phyloP scores from a whole-genome alignment of 2,888 invertebrate species.

The Emmelina monodactyla region DNA sequence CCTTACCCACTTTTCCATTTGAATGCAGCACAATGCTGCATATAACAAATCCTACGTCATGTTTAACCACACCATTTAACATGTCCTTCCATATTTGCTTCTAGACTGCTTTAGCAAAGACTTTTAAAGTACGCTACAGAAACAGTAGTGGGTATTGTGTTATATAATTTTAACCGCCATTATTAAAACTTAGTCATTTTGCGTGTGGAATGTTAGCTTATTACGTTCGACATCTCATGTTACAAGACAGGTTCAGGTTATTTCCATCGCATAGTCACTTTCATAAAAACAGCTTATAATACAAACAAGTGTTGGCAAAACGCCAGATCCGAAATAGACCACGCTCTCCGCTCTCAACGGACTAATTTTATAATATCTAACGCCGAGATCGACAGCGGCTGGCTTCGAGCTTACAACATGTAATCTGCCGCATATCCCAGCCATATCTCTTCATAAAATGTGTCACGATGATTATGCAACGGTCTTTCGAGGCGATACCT shows the following conservation, averaged over 20 bases:
- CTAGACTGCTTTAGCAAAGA: conserved; percentile 40
- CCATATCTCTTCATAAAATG: conserved; percentile 16
- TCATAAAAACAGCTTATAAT: conserved; percentile 67
- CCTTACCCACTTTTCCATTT: neutral
- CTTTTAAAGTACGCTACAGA: conserved; percentile 8
- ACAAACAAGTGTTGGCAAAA: conserved; percentile 62
- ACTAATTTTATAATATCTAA: conserved; percentile 64
- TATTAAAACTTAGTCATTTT: conserved; percentile 13
- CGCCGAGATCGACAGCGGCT: conserved; percentile 34
- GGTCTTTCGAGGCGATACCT: conserved; percentile 10
- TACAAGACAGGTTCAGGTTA: conserved; percentile 62
- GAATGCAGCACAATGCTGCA: no score
- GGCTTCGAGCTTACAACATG: conserved; percentile 37
- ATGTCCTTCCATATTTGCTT: conserved; percentile 37
- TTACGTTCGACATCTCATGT: conserved; percentile 38
- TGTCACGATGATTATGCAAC: conserved; percentile 13
- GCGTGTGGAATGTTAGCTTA: neutral
- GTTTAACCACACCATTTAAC: conserved; percentile 26
- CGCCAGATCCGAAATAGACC: conserved; percentile 59
- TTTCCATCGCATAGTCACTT: conserved; percentile 63
- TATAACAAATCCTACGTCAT: conserved; percentile 12
- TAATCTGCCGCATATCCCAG: conserved; percentile 30
- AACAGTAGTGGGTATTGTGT: conserved; percentile 7
- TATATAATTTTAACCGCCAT: conserved; percentile 16
- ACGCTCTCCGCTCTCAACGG: conserved; percentile 52